Evolutionary conservation across 2,797 vertebrate genomes (phyloP), one percentile per base, ranked within the genome.

Genomic region (Denticeps clupeoides): DNA sequence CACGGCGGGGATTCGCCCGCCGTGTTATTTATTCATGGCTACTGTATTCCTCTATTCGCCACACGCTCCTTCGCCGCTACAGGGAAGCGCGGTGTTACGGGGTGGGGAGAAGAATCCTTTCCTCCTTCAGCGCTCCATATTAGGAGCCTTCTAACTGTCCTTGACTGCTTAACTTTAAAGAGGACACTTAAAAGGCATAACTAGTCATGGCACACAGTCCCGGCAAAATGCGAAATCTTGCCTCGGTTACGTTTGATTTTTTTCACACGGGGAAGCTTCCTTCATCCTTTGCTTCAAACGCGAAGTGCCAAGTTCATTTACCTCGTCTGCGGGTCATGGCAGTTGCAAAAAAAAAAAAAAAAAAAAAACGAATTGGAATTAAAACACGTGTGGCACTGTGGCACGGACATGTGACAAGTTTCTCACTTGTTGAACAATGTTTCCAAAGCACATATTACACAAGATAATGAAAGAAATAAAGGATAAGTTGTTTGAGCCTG

Each of bases 201-300:
- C 64, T 72, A 76, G 71, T 83, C 68, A 84, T 82, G 75, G 80
- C 66, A 68, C 73, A 78, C 74, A 72, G 81, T 86, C 73, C 67
- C 71, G 68, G 75, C 73, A 83, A 80, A 85, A 61, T 65, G 69
- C 81, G 78, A 64, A 77, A 79, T 69, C 55, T 61, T 79, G 75
- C 62, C 57, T 83, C 63, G 82, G 83, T 82, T 82, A 73, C 82
- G 69, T 87, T 85, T 85, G 82, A 87, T 87, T 87, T 85, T n/a
- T n/a, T 77, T 68, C 64, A 84, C 78, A 87, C 79, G 72, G 81
- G 79, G 77, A 75, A 73, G 85, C 85, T 82, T 79, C 82, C 72
- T 85, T 86, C 77, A 84, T 86, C 75, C 83, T 68, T 71, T 63
- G 71, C 72, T 87, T 89, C 82, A 86, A 87, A 91, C 74, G 82